Percentiles rank a stretch among this genome's conserved stretches.
Evolutionary conservation across 2,888 invertebrate species (phyloP).

Genomic region (Daptonema setosum): DNA sequence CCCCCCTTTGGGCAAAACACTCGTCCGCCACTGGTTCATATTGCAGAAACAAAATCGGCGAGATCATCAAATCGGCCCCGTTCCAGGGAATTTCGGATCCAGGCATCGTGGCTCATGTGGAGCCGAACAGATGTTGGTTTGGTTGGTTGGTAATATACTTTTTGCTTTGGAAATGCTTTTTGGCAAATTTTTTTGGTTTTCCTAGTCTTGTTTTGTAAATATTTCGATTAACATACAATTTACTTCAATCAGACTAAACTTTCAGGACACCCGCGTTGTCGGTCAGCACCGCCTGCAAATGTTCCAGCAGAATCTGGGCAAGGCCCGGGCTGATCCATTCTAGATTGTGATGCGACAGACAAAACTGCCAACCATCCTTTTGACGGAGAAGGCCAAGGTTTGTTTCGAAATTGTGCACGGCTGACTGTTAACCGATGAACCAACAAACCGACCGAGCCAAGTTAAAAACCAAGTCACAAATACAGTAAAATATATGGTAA

Average conservation of each 20-base stretch:
- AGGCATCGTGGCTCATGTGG: constrained; percentile 75
- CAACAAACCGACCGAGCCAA: too few species aligned
- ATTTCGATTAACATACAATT: too few species aligned
- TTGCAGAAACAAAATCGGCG: constrained; percentile 47
- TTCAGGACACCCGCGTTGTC: constrained; percentile 84
- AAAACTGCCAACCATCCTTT: constrained; percentile 67
- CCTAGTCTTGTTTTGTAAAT: too few species aligned
- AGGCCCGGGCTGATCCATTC: constrained; percentile 81
- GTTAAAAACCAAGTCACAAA: too few species aligned
- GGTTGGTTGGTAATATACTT: constrained; percentile 36
- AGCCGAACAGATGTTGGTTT: constrained; percentile 96
- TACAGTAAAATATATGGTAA: too few species aligned
- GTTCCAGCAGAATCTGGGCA: constrained; percentile 69
- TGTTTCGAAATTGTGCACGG: too few species aligned
- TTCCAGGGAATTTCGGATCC: constrained; percentile 71
- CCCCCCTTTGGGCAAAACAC: too few species aligned
- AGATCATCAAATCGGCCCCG: constrained; percentile 78
- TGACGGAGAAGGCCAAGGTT: constrained; percentile 58
- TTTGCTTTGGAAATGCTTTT: too few species aligned
- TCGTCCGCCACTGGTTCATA: too few species aligned
- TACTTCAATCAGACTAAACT: too few species aligned
- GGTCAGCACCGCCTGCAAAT: constrained; percentile 48
- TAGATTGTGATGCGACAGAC: constrained; percentile 92
- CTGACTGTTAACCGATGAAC: too few species aligned
- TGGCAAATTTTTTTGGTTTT: too few species aligned